Base-by-base conservation (phyloP, 2,888 invertebrate species). In the Lithophane ornitopus region DNA sequence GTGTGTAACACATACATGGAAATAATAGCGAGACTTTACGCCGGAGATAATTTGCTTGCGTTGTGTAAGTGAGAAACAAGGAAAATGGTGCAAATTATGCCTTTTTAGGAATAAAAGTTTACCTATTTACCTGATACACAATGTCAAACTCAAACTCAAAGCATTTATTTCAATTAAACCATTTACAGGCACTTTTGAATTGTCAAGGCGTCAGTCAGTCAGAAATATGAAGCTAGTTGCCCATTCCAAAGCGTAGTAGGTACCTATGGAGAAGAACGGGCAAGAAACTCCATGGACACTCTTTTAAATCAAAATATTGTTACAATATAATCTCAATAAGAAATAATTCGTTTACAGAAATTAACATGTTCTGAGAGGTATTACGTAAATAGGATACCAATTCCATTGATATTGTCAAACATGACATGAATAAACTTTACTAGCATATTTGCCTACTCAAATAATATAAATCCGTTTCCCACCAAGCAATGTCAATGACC, bases 401-500 rank as follows among this genome's bases (percentile, higher is more conserved):
- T 26, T 66, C 12, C 39, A 65, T 16, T 6, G 19, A 67, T 65
- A 54, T 26, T 63, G 28, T 52, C 46, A 76, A 58, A 59, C 52
- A 65, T n/a, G 66, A 56, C 67, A 71, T 41, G 52, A 59, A 68
- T 69, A 68, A 6, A 19, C 8, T n/a, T 26, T 54, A 69, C 14
- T 49, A 63, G 41, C 65, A 61, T 68, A 80, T 80, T 80, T 59
- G 67, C 26, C 22, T 69, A 61, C 61, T 76, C 61, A 81, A 69
- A 69, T 71, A 72, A 34, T 81, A 69, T 58, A 41, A 9, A 66
- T 70, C 62, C 62, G 62, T 67, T 80, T 69, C 72, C 81, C 41
- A 66, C 65, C 56, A 71, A 81, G 54, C 71, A 76, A 69, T n/a
- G 77, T 72, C 72, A 72, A 66, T 76, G 70, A 67, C 80, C 69